Percentiles rank a stretch among this genome's conserved stretches.
Conservation (phyloP, 1,140 invertebrate species). For the Lucilia sericata region DNA sequence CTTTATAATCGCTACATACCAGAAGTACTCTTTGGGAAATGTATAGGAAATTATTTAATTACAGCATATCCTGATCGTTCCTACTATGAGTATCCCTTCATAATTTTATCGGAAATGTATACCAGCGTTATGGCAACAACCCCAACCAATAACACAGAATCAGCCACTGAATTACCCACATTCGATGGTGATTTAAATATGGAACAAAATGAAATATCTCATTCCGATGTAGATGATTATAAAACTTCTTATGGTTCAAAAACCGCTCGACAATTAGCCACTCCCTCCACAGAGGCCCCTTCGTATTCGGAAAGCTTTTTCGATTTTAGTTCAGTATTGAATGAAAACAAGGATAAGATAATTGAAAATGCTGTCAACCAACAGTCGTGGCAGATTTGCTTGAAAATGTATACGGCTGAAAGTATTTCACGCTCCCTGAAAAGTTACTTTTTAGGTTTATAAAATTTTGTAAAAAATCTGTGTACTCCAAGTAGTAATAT, state of each 20-base stretch:
- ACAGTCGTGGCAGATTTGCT: conserved; percentile 45
- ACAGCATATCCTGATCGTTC: conserved; percentile 40
- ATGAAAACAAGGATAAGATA: neutral
- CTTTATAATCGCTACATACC: conserved; percentile 45
- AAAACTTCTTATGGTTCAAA: neutral
- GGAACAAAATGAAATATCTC: conserved; percentile 47
- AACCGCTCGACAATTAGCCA: neutral
- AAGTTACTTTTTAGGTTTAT: conserved; percentile 30
- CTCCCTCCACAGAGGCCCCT: neutral
- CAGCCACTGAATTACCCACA: neutral
- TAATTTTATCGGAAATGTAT: conserved; percentile 37
- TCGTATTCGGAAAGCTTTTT: neutral
- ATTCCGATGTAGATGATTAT: conserved; percentile 33
- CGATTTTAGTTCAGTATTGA: neutral
- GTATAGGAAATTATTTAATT: conserved; percentile 39
- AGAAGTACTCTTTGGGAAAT: conserved; percentile 44
- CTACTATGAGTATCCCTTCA: conserved; percentile 45
- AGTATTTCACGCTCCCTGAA: conserved; percentile 44
- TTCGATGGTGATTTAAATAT: conserved; percentile 15
- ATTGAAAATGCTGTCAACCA: neutral
- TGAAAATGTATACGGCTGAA: conserved; percentile 45
- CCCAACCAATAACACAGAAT: neutral
- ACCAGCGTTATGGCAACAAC: neutral
- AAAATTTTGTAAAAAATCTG: neutral
- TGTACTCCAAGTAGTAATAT: too few species aligned